Evolutionary conservation across 1,140 invertebrate species (phyloP).

Genomic region (Drosophila asahinai): DNA sequence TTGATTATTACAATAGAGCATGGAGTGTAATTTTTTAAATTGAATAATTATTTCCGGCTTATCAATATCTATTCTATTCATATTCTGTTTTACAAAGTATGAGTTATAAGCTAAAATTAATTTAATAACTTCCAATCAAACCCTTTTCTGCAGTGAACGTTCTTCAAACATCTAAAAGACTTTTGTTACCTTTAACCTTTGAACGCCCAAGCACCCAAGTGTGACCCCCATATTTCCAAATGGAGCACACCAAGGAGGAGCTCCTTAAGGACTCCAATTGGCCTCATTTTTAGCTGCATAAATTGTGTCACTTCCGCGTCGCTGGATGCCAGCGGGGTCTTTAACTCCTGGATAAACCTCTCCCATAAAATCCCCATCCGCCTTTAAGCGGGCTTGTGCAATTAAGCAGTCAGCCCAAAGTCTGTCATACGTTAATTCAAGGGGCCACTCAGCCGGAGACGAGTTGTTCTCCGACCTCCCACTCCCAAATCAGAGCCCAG

Average conservation of each 20-base stretch:
- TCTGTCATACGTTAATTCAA: slow-evolving; percentile 80
- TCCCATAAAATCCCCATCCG: background rate
- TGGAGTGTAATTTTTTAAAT: no score
- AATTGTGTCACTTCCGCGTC: slow-evolving; percentile 75
- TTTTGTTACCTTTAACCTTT: background rate
- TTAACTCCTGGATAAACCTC: background rate
- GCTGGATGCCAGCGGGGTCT: slow-evolving; percentile 25
- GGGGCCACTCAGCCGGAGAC: slow-evolving; percentile 58
- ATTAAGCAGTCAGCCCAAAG: slow-evolving; percentile 62
- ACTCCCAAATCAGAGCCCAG: slow-evolving; percentile 59
- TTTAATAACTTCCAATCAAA: no score
- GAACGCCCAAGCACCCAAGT: background rate
- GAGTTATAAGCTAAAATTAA: no score
- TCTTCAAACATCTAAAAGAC: background rate
- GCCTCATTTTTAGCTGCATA: slow-evolving; percentile 52
- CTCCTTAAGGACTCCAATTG: slow-evolving; percentile 41
- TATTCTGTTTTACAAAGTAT: no score
- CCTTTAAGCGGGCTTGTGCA: slow-evolving; percentile 42
- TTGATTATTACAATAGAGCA: no score
- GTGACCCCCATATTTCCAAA: background rate
- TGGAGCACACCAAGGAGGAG: background rate
- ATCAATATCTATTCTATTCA: no score
- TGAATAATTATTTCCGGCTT: no score
- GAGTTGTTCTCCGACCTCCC: slow-evolving; percentile 27
- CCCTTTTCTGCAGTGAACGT: no score